These are phyloP conservation scores for Microctenopoma steveboyesi DNA, from an alignment of 2,797 vertebrate species.

Conservation along the genomic window DNA sequence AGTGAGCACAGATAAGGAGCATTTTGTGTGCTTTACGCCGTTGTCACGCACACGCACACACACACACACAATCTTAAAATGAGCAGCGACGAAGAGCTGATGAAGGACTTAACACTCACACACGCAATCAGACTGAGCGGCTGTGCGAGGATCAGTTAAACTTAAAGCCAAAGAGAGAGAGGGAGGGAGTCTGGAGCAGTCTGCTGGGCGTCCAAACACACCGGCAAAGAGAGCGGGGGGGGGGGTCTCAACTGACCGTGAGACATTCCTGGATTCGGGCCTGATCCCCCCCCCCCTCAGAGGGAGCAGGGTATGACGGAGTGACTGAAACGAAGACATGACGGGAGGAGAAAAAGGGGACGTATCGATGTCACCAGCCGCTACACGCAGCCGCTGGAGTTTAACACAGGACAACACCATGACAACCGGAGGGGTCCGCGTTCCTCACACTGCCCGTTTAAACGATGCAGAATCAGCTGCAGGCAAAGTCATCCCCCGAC, in stretches of 20 bases:
- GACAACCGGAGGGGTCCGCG: too few species aligned
- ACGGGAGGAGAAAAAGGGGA: background rate
- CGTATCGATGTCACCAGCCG: too few species aligned
- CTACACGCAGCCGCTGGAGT: too few species aligned
- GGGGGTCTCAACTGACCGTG: conserved; percentile 21
- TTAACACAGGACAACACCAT: too few species aligned
- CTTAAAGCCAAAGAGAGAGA: conserved; percentile 17
- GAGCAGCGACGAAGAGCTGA: conserved; percentile 14
- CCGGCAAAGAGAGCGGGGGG: conserved; percentile 23
- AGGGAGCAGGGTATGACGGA: background rate
- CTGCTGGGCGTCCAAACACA: conserved; percentile 26
- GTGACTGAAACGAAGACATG: background rate
- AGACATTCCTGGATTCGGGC: conserved; percentile 46
- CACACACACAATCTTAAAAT: conserved; percentile 5
- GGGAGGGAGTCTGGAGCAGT: conserved; percentile 2
- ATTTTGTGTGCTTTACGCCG: conserved; percentile 42
- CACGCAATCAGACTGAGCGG: background rate
- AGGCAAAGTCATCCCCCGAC: too few species aligned
- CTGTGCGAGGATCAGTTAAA: conserved; percentile 32
- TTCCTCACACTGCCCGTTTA: too few species aligned
- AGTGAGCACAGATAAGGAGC: conserved; percentile 38
- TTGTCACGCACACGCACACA: conserved; percentile 35
- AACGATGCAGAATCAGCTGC: too few species aligned
- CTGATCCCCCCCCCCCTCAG: background rate
- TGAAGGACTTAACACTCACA: background rate